Conservation (phyloP, 2,888 invertebrate species). For the Philonicus albiceps region DNA sequence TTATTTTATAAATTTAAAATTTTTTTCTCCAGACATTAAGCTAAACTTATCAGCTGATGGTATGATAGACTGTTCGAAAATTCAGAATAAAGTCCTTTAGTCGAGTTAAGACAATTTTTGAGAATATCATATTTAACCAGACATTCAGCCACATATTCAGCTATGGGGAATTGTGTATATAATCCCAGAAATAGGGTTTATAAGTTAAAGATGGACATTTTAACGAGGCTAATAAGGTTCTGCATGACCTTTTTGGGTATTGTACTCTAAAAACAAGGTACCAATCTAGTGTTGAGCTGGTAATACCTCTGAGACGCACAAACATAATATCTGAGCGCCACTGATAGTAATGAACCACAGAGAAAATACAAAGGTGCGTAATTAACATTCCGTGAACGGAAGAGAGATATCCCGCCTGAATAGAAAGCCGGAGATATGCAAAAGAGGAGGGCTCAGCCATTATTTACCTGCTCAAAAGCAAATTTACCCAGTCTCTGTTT, state of each 20-base stretch:
- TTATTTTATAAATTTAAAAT: no score
- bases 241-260: background rate
- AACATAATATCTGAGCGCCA: background rate
- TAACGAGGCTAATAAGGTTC: background rate
- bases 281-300: background rate
- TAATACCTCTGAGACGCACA: background rate
- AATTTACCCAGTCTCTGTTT: background rate
- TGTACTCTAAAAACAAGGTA: background rate
- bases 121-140: no score
- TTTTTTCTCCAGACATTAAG: no score
- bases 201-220: no score
- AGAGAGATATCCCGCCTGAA: background rate
- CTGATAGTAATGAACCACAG: background rate
- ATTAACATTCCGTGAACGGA: conserved; percentile 22
- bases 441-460: background rate
- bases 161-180: no score
- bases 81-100: no score
- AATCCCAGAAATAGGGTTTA: no score
- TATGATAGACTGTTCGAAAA: no score
- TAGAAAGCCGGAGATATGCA: conserved; percentile 8
- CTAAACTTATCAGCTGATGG: no score
- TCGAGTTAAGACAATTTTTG: no score
- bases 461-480: conserved; percentile 9
- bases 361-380: conserved; percentile 7
- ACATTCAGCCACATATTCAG: no score